These are phyloP conservation scores for Virgularia gustaviana DNA, from an alignment of 92 coral and sea anemone species.

Conservation along the genomic window DNA sequence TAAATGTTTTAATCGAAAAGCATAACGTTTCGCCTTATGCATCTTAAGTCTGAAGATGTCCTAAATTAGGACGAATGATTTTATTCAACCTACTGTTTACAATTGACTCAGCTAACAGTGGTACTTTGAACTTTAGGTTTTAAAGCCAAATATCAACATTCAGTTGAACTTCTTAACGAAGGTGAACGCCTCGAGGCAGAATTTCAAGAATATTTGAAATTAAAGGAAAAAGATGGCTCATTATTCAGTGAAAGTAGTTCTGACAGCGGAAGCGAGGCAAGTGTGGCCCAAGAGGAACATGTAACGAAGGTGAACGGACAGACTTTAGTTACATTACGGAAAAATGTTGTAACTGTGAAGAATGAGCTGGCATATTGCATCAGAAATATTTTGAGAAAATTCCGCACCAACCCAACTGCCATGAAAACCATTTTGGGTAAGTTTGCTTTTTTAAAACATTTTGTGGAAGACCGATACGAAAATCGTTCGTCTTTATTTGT, in stretches of 20 bases:
- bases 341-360: not conserved
- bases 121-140: too few species aligned
- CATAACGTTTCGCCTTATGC: too few species aligned
- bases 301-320: conserved; percentile 41
- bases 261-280: conserved; percentile 55
- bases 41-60: too few species aligned
- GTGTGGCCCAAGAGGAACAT: conserved; percentile 61
- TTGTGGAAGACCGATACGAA: not conserved
- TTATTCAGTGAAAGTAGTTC: conserved; percentile 37
- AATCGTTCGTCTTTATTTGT: too few species aligned
- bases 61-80: too few species aligned
- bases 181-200: conserved; percentile 15
- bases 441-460: not conserved
- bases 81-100: too few species aligned
- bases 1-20: too few species aligned
- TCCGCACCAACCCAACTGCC: conserved; percentile 78
- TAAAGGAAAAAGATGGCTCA: not conserved
- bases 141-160: conserved; percentile 7
- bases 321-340: conserved; percentile 26
- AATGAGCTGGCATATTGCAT: conserved; percentile 57
- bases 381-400: conserved; percentile 63
- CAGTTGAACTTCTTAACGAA: conserved; percentile 3
- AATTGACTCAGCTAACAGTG: too few species aligned
- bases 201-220: conserved; percentile 16
- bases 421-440: conserved; percentile 65